Percentiles rank a stretch among this genome's conserved stretches.
Evolutionary conservation across 2,797 vertebrate species (phyloP).

Genomic region (Eospalax fontanierii): DNA sequence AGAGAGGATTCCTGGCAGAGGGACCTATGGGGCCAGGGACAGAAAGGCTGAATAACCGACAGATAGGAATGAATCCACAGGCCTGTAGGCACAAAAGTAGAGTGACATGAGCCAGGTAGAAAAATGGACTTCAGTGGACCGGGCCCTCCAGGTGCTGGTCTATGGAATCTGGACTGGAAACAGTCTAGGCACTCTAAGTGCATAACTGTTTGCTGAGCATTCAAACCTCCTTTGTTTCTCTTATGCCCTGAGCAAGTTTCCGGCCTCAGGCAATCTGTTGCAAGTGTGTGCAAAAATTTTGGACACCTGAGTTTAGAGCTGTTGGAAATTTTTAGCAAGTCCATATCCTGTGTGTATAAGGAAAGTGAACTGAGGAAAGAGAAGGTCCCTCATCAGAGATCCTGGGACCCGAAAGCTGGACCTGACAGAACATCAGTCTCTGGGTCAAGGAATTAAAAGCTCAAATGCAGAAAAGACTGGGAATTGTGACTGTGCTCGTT

Average conservation of each 20-base stretch:
- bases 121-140: too few relatives aligned
- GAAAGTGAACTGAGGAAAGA: slow-evolving; percentile 1
- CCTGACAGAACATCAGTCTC: background rate
- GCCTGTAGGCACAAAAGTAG: too few relatives aligned
- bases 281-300: background rate
- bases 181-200: too few relatives aligned
- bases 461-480: background rate
- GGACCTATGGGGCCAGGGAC: too few relatives aligned
- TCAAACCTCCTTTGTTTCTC: too few relatives aligned
- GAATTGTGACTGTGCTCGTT: background rate
- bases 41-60: too few relatives aligned
- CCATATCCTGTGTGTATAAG: background rate
- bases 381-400: background rate
- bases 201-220: too few relatives aligned
- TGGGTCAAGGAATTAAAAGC: background rate
- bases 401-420: background rate
- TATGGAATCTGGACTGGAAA: too few relatives aligned
- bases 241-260: background rate
- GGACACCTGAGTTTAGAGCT: background rate
- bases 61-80: too few relatives aligned
- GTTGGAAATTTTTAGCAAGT: slow-evolving; percentile 12
- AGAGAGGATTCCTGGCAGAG: too few relatives aligned
- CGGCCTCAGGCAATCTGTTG: background rate
- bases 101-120: too few relatives aligned
- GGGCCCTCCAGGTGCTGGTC: too few relatives aligned